Evolutionary conservation across 1,140 invertebrate genomes (phyloP).

Genomic region (Ostrea denselamellosa): DNA sequence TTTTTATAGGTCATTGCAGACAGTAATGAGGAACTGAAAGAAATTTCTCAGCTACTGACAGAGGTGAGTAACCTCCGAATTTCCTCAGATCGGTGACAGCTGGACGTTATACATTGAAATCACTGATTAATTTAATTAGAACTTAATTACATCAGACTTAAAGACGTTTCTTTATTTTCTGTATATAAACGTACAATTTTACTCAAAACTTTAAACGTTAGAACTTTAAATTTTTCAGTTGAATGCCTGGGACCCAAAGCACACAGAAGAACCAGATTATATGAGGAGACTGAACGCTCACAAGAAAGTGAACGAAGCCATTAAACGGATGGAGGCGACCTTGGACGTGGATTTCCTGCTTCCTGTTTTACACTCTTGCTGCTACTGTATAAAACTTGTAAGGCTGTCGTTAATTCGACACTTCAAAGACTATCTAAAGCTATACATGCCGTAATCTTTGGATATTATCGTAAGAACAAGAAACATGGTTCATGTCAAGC

Average conservation of each 20-base stretch:
- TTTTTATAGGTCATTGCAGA: slow-evolving; percentile 21
- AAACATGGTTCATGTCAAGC: too few relatives aligned
- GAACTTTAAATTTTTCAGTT: slow-evolving; percentile 80
- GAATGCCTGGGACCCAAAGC: slow-evolving; percentile 91
- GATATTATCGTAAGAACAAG: too few relatives aligned
- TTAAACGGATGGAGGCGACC: slow-evolving; percentile 81
- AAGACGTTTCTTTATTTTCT: too few relatives aligned
- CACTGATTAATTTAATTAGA: too few relatives aligned
- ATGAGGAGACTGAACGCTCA: slow-evolving; percentile 85
- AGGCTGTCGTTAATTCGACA: slow-evolving; percentile 15
- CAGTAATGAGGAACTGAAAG: slow-evolving; percentile 25
- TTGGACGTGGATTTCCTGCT: slow-evolving; percentile 83
- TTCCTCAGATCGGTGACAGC: not conserved
- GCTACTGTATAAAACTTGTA: slow-evolving; percentile 86
- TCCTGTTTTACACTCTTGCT: slow-evolving; percentile 90
- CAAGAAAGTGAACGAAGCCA: slow-evolving; percentile 82
- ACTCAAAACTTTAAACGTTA: too few relatives aligned
- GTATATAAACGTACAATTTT: not conserved
- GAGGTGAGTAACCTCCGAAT: not conserved
- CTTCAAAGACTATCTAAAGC: too few relatives aligned
- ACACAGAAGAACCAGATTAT: slow-evolving; percentile 96
- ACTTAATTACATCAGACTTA: too few relatives aligned
- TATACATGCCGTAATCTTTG: too few relatives aligned
- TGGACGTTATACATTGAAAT: too few relatives aligned
- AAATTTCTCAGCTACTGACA: not conserved